Evolutionary conservation across 92 coral and sea anemone species (phyloP), one percentile per base, ranked within the genome.

Genomic region (Zoanthus solanderi): DNA sequence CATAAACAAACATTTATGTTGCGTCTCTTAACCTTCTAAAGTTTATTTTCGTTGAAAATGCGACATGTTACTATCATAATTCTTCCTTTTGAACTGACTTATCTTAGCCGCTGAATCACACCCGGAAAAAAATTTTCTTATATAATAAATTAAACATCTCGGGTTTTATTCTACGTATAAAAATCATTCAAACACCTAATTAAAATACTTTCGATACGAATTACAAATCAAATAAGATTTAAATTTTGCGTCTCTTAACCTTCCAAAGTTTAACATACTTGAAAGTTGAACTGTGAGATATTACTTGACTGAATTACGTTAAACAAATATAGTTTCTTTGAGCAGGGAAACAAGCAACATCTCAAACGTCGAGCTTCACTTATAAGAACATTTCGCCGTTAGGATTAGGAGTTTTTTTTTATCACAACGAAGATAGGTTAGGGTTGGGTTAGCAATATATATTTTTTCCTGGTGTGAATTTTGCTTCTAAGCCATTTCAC

Each of bases 91-190:
- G 57, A 75, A 75, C 13, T 44, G 32, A 75, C 54, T 47, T 47
- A 10, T 13, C 54, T 29, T 37, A 17, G 30, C 57, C 58, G 61
- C 73, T 31, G 45, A 68, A 31, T 68, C 73, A 68, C 42, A 31
- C 16, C 45, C 45, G 68, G 30, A 30, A 29, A 68, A 29, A 68
- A 75, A 17, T 16, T 46, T 45, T 47, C 45, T 75, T 52, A 75
- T 47, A 17, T 28, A 4, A 48, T 1, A 75, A 75, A 37, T 45
- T 75, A 75, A 61, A 28, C 23, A 75, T 75, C 58, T 47, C 34
- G 79, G 54, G 54, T 75, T 47, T 8, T 16, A 75, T n/a, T 75
- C 30, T 8, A 68, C 73, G 45, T 68, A 68, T 68, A 68, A 68
- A 68, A 11, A 8, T 31, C 73, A 68, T 68, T 68, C 73, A 68